These are phyloP conservation scores for Thryonomys swinderianus DNA, from an alignment of 2,113 vertebrate species.

Conservation along the genomic window DNA sequence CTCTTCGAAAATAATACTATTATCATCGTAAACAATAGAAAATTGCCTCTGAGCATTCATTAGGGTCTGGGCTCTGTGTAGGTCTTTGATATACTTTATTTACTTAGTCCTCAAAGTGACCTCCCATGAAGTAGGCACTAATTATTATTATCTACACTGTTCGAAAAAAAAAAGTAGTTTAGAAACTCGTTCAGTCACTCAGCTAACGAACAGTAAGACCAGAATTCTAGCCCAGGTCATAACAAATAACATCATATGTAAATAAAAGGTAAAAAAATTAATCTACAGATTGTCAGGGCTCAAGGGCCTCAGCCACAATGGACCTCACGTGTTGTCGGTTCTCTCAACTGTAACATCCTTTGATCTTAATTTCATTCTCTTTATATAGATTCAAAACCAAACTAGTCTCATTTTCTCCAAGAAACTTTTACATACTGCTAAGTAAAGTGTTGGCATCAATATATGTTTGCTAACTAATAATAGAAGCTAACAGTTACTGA, in stretches of 20 bases:
- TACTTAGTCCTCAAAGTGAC: background rate
- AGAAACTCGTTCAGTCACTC: background rate
- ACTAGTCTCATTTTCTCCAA: background rate
- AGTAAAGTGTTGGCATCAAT: background rate
- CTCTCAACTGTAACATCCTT: background rate
- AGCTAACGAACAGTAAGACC: background rate
- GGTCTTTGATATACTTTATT: background rate
- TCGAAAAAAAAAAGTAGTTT: background rate
- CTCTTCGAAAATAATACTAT: background rate
- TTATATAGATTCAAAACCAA: background rate
- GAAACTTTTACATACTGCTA: background rate
- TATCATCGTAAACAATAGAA: background rate
- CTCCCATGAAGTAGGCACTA: background rate
- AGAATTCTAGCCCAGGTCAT: background rate
- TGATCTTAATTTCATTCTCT: background rate
- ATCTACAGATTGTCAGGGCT: background rate
- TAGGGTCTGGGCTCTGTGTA: background rate
- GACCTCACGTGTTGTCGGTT: background rate
- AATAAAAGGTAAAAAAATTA: background rate
- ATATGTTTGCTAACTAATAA: background rate
- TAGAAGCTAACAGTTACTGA: background rate
- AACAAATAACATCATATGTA: background rate
- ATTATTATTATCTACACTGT: background rate
- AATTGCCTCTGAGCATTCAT: background rate
- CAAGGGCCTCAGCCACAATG: background rate